These are phyloP conservation scores for Ennomos quercinarius DNA, from an alignment of 2,888 invertebrate genomes.

Conservation along the genomic window DNA sequence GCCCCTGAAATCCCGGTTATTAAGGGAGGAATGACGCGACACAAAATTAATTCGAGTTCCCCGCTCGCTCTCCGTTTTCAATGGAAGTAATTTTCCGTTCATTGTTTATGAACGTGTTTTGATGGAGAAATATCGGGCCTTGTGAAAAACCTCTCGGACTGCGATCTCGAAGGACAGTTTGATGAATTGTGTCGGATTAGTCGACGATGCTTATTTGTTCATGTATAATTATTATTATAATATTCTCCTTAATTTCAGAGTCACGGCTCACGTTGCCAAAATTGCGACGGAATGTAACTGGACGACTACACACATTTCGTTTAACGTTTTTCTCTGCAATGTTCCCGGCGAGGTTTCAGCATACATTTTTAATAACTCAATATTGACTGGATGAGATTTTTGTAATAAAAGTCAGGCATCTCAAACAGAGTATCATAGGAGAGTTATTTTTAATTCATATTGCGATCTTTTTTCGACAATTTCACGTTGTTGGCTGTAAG, in stretches of 20 bases:
- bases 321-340: slow-evolving; percentile 14
- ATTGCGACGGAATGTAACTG: slow-evolving; percentile 11
- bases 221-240: too few species aligned
- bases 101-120: slow-evolving; percentile 43
- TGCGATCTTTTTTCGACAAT: slow-evolving; percentile 45
- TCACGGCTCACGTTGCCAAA: slow-evolving; percentile 12
- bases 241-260: slow-evolving; percentile 21
- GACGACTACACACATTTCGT: slow-evolving; percentile 21
- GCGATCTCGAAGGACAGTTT: slow-evolving; percentile 23
- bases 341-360: slow-evolving; percentile 12
- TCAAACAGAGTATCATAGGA: slow-evolving; percentile 27
- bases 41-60: slow-evolving; percentile 27
- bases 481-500: slow-evolving; percentile 46
- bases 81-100: slow-evolving; percentile 42
- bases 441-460: slow-evolving; percentile 48
- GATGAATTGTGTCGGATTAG: slow-evolving; percentile 24
- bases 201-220: slow-evolving; percentile 5
- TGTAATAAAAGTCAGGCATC: slow-evolving; percentile 30
- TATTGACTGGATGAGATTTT: slow-evolving; percentile 29
- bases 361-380: slow-evolving; percentile 20
- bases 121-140: slow-evolving; percentile 22
- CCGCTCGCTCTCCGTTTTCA: slow-evolving; percentile 30
- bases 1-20: slow-evolving; percentile 26
- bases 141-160: slow-evolving; percentile 21
- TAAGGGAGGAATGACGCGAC: slow-evolving; percentile 26